Evolutionary conservation across 2,888 invertebrate species (phyloP), one percentile per base, ranked within the genome.

Genomic region (Chrysolina oricalcia): DNA sequence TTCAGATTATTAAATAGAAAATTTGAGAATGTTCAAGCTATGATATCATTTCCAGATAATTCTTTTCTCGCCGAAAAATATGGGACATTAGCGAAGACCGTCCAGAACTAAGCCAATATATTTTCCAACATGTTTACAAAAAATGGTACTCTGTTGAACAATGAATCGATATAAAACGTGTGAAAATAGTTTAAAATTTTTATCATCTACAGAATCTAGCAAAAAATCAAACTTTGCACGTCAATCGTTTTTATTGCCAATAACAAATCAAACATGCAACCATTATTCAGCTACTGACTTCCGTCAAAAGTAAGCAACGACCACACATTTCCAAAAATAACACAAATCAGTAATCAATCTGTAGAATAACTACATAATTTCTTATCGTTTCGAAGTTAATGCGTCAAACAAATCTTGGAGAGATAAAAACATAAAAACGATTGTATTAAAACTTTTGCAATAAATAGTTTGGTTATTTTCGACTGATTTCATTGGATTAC

Each of bases 371-470:
- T 50, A 59, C 59, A n/a, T 59, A 59, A 59, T 8, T 59, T n/a
- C 27, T 59, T 59, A 59, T 59, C 59, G 59, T 59, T 17, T 10
- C 8, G 15, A 59, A 59, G 23, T 15, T 19, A n/a, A 59, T n/a
- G 59, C 9, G 23, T 15, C 9, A 59, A 11, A 15, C 13, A 13
- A 59, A 35, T 59, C 27, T 59, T 27, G 23, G 15, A 15, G 11
- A 15, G 9, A 17, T 27, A 0, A 59, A 35, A 35, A 59, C 59
- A 27, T 35, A n/a, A 59, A 59, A 59, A 35, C 15, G 15, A 59
- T 59, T 15, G 2, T 8, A 15, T 1, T 35, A 17, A 59, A 59
- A 35, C 23, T 15, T 10, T 59, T 23, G 0, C 10, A 59, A 35
- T 9, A 10, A 59, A 59, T 35, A 5, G 27, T 59, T 35, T 6